phyloP scores from a whole-genome alignment of 1,140 invertebrate genomes.

The Heliconius hermathena region DNA sequence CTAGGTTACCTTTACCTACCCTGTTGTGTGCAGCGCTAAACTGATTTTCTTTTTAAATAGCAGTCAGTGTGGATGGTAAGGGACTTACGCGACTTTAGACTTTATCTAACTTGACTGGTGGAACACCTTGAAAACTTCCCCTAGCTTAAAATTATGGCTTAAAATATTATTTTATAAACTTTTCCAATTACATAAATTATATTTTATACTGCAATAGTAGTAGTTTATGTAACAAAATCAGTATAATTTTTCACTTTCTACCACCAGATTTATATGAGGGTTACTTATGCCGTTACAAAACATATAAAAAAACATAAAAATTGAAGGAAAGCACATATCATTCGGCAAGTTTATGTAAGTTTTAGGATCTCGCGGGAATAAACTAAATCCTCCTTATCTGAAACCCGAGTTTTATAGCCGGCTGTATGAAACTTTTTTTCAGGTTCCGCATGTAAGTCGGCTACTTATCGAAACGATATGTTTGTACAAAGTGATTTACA shows the following conservation, averaged over 20 bases:
- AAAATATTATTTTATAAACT: not conserved
- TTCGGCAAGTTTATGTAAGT: constrained; percentile 18
- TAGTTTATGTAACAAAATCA: not conserved
- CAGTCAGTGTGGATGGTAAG: too few species aligned
- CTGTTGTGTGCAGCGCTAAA: too few species aligned
- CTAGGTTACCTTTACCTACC: too few species aligned
- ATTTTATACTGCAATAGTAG: too few species aligned
- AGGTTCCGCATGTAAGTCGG: constrained; percentile 1
- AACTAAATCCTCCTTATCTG: not conserved
- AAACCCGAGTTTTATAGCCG: constrained; percentile 10
- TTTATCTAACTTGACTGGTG: too few species aligned
- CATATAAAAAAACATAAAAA: constrained; percentile 15
- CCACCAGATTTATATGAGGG: not conserved
- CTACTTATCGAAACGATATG: not conserved
- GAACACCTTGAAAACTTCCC: not conserved
- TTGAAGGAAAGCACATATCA: constrained; percentile 13
- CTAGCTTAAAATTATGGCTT: not conserved
- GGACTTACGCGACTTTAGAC: too few species aligned
- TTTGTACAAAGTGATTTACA: not conserved
- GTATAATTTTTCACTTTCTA: not conserved
- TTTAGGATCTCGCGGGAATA: constrained; percentile 20
- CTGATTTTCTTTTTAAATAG: too few species aligned
- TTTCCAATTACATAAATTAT: not conserved
- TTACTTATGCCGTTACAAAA: constrained; percentile 7
- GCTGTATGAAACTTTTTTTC: constrained; percentile 4